Base-by-base conservation (phyloP, 2,113 vertebrate genomes). In the Mormyrus iriodes region DNA sequence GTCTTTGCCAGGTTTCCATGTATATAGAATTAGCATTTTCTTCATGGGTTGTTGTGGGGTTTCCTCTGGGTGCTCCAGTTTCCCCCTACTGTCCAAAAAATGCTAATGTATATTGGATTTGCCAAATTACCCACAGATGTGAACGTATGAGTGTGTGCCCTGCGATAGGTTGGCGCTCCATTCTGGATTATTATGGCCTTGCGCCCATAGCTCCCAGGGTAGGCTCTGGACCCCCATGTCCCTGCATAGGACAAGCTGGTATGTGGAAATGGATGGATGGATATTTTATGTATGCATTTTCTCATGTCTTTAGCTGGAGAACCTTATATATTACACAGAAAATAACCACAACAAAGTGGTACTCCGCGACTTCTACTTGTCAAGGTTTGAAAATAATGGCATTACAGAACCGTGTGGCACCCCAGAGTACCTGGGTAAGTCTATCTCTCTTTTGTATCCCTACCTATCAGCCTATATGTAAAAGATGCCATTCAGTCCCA, bases 311-410 rank as follows among this genome's bases (percentile, higher is more conserved):
- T 88, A 97, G 97, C 94, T 97, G 92, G 97, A 97, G 94, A 97
- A 97, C 91, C 90, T 97, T 85, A 97, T 97, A 95, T 97, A 97
- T 92, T 97, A 97, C 93, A 97, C 95, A 91, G 96, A 96, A 89
- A 96, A 96, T 91, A 97, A 96, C 93, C 97, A 96, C 90, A 96
- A 96, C 88, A 97, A 97, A 93, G 96, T 97, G 2, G 96, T 97
- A 46, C 93, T 97, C 90, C 94, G 97, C 84, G 97, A 97, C 91
- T 97, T 97, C 93, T 97, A 97, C 92, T 92, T 97, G 79, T 96
- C 97, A 53, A 95, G 95, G 89, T 96, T 96, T 93, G 96, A 97
- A 92, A 96, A 96, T 0, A 96, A 96, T 42, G 93, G 96, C 8
- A 95, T 97, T 90, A 96, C 96, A 3, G 97, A 97, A 88, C 97